A percentile compares a stretch with the other conserved stretches of the same genome.
These are phyloP conservation scores for Epizoanthus ramosus DNA, from an alignment of 92 coral and sea anemone species.

Conservation along the genomic window DNA sequence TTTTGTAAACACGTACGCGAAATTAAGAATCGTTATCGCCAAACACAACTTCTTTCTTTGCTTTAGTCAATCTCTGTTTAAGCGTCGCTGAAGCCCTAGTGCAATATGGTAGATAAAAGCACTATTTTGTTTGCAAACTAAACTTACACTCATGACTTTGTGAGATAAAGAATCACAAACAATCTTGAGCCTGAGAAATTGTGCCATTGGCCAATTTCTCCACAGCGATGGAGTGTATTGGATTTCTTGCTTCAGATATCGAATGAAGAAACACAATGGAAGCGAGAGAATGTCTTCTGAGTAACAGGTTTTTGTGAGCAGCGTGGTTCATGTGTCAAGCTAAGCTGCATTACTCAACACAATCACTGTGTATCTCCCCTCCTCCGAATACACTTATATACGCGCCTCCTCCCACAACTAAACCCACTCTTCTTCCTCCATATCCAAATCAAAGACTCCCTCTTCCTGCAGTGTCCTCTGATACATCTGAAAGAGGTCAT, in stretches of 20 bases:
- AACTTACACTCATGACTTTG: slow-evolving; percentile 23
- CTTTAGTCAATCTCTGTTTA: slow-evolving; percentile 20
- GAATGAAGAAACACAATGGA: slow-evolving; percentile 21
- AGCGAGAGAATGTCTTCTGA: slow-evolving; percentile 8
- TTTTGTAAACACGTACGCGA: slow-evolving; percentile 28
- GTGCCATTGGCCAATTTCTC: slow-evolving; percentile 6
- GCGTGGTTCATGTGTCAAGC: slow-evolving; percentile 16
- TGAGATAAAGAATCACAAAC: slow-evolving; percentile 19
- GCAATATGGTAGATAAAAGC: slow-evolving; percentile 13
- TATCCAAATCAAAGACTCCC: not conserved
- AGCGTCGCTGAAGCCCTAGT: slow-evolving; percentile 17
- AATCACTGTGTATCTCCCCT: slow-evolving; percentile 21
- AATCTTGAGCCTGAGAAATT: slow-evolving; percentile 26
- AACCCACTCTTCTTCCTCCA: slow-evolving; percentile 29
- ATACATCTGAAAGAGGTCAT: slow-evolving; percentile 27
- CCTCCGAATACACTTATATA: slow-evolving; percentile 18
- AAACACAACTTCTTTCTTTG: slow-evolving; percentile 9
- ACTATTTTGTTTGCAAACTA: slow-evolving; percentile 19
- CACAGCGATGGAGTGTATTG: not conserved
- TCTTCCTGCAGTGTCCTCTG: slow-evolving; percentile 23
- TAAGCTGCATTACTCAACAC: slow-evolving; percentile 14
- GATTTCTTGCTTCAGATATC: slow-evolving; percentile 23
- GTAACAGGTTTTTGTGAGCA: slow-evolving; percentile 14
- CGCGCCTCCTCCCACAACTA: slow-evolving; percentile 24
- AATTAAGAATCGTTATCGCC: slow-evolving; percentile 11